These are phyloP conservation scores for Limulus polyphemus DNA, from an alignment of 2,888 invertebrate genomes.

Conservation along the genomic window DNA sequence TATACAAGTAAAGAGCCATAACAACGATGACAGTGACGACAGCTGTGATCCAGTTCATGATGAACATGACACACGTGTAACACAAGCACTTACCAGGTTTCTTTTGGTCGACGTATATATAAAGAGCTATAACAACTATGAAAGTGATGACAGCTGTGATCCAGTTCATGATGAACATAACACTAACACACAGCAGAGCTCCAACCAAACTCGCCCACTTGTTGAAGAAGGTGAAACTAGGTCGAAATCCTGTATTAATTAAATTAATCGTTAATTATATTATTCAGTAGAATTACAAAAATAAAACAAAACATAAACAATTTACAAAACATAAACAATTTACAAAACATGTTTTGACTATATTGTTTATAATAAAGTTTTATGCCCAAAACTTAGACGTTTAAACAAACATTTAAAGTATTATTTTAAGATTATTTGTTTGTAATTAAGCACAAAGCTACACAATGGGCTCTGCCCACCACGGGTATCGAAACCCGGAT, in stretches of 20 bases:
- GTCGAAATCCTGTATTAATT: conserved; percentile 34
- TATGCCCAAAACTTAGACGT: no score
- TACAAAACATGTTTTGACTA: no score
- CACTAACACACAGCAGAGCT: conserved; percentile 38
- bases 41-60: conserved; percentile 44
- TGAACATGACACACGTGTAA: conserved; percentile 40
- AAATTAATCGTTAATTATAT: background rate
- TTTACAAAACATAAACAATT: no score
- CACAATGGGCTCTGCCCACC: no score
- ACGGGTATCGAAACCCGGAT: no score
- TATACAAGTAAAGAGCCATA: conserved; percentile 36
- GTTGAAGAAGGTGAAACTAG: conserved; percentile 37
- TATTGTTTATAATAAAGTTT: no score
- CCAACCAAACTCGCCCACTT: conserved; percentile 37
- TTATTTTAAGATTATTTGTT: no score
- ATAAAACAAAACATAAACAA: no score
- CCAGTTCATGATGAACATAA: conserved; percentile 46
- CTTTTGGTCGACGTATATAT: conserved; percentile 37
- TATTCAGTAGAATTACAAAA: no score
- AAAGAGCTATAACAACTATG: conserved; percentile 35
- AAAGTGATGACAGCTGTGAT: conserved; percentile 42
- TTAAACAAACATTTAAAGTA: no score
- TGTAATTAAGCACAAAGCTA: no score
- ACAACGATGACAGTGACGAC: conserved; percentile 40
- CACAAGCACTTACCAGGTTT: conserved; percentile 35